A percentile compares a stretch with the other conserved stretches of the same genome.
phyloP scores from a whole-genome alignment of 2,888 invertebrate species.

The Polymixis lichenea region DNA sequence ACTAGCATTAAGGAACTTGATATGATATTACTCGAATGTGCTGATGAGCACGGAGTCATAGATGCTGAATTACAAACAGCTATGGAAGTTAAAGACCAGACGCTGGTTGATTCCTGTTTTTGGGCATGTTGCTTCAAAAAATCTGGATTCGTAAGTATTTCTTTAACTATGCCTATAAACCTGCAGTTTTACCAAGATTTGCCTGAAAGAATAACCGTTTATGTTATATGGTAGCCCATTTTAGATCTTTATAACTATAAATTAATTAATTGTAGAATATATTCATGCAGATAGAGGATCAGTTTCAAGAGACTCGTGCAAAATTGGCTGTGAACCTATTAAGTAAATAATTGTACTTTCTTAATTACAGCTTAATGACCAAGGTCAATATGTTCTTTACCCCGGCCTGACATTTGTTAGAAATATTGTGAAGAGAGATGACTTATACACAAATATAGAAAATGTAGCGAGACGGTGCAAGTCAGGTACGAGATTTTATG shows the following conservation, averaged over 20 bases:
- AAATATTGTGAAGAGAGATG: constrained; percentile 23
- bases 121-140: constrained; percentile 28
- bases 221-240: not conserved
- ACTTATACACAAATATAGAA: not conserved
- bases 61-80: not conserved
- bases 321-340: not conserved
- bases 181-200: not conserved
- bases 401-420: constrained; percentile 6
- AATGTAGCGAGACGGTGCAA: constrained; percentile 23
- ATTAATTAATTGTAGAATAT: not conserved
- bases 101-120: constrained; percentile 17
- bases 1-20: not conserved
- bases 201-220: not conserved
- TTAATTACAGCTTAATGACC: constrained; percentile 25
- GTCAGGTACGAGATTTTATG: constrained; percentile 15
- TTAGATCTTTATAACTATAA: not conserved
- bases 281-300: not conserved
- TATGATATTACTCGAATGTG: constrained; percentile 6
- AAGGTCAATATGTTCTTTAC: constrained; percentile 18
- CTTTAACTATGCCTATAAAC: not conserved
- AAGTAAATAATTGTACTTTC: not conserved
- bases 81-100: not conserved
- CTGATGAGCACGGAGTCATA: constrained; percentile 2
- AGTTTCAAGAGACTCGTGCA: not conserved
- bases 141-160: constrained; percentile 35